These are phyloP conservation scores for Whitmania pigra DNA, from an alignment of 1,140 invertebrate genomes.

Conservation along the genomic window DNA sequence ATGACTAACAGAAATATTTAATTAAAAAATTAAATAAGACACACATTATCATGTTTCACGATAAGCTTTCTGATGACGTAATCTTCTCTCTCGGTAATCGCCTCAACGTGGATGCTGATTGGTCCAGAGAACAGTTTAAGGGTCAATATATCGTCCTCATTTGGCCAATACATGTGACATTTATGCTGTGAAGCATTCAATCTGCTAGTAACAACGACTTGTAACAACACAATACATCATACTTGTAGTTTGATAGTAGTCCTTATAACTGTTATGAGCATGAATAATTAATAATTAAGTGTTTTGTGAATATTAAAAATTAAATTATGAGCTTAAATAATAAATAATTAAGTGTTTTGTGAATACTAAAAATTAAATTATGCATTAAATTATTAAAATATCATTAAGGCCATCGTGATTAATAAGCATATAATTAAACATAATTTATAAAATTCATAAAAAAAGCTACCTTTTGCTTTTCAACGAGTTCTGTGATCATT, in stretches of 20 bases:
- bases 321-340: too few relatives aligned
- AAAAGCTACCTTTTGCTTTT: slow-evolving; percentile 64
- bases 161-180: slow-evolving; percentile 1
- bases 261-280: too few relatives aligned
- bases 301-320: too few relatives aligned
- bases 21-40: not conserved
- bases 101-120: not conserved
- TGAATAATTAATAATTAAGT: too few relatives aligned
- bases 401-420: too few relatives aligned
- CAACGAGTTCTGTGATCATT: slow-evolving; percentile 97
- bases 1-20: too few relatives aligned
- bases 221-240: too few relatives aligned
- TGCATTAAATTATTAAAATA: too few relatives aligned
- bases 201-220: not conserved
- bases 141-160: not conserved
- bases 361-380: too few relatives aligned
- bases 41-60: not conserved
- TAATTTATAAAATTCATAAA: not conserved
- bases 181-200: not conserved
- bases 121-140: not conserved
- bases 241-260: too few relatives aligned
- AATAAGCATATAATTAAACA: too few relatives aligned
- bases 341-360: too few relatives aligned
- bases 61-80: not conserved
- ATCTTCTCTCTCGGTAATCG: not conserved